phyloP scores from a whole-genome alignment of 2,797 vertebrate genomes.

The Vireo griseus region DNA sequence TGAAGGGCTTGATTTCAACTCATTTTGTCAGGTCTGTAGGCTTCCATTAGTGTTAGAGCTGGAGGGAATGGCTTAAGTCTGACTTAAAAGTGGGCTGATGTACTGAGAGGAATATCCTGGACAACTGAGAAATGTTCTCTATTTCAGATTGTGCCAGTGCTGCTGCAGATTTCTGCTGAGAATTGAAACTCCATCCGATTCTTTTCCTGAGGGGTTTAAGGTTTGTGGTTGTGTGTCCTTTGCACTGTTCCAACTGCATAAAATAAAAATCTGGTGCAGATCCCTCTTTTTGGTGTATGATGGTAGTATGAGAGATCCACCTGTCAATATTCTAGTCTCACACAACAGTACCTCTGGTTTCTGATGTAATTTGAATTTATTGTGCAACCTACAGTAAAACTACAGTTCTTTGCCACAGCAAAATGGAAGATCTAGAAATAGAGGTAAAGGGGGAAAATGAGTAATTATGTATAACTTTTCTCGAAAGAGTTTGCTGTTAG shows the following conservation, averaged over 20 bases:
- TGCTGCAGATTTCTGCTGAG: background rate
- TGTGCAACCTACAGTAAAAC: background rate
- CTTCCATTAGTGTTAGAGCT: background rate
- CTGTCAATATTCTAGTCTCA: background rate
- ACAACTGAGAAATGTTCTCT: background rate
- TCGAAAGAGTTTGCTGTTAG: background rate
- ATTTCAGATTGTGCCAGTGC: background rate
- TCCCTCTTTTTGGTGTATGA: background rate
- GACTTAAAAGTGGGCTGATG: background rate
- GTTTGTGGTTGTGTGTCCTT: background rate
- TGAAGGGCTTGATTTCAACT: background rate
- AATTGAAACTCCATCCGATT: fast-evolving
- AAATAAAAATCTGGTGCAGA: background rate
- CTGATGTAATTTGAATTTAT: background rate
- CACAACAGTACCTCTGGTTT: background rate
- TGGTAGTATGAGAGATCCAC: background rate
- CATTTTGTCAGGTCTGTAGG: background rate
- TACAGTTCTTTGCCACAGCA: background rate
- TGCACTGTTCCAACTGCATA: background rate
- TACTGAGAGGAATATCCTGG: background rate
- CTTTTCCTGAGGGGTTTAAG: background rate
- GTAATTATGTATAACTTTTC: background rate
- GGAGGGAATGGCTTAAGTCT: background rate
- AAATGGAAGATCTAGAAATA: background rate
- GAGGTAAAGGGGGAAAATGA: background rate